Conservation (phyloP, 2,888 invertebrate species). For the Trisateles emortualis region DNA sequence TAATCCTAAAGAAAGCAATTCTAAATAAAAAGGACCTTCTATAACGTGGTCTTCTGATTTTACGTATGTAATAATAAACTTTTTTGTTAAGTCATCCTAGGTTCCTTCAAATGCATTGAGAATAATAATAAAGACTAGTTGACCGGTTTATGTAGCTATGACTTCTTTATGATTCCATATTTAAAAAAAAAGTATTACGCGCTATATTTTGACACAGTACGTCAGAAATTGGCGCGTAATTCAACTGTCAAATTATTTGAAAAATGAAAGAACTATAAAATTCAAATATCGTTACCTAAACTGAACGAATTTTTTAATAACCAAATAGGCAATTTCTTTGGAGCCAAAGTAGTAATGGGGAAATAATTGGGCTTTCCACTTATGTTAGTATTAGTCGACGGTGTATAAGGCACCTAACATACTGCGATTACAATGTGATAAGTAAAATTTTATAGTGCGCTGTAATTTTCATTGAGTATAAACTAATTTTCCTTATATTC, state of each 20-base stretch:
- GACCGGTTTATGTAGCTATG: too few relatives aligned
- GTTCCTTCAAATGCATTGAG: too few relatives aligned
- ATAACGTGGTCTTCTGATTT: too few relatives aligned
- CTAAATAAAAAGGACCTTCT: too few relatives aligned
- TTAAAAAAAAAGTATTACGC: not conserved
- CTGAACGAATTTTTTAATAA: constrained; percentile 61
- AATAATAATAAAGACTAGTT: too few relatives aligned
- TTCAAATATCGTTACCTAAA: constrained; percentile 25
- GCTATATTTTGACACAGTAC: not conserved
- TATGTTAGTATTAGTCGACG: constrained; percentile 54
- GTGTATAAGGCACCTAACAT: constrained; percentile 51
- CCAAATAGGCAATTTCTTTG: constrained; percentile 62
- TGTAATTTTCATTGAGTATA: constrained; percentile 31
- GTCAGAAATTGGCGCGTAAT: constrained; percentile 26
- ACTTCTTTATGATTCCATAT: too few relatives aligned
- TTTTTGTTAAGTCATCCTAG: too few relatives aligned
- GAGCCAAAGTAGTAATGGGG: constrained; percentile 66
- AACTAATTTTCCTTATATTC: not conserved
- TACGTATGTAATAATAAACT: too few relatives aligned
- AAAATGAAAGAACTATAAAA: constrained; percentile 16
- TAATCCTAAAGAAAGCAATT: too few relatives aligned
- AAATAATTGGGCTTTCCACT: constrained; percentile 71
- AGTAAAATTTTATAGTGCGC: constrained; percentile 39
- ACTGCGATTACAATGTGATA: constrained; percentile 53
- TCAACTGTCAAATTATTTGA: constrained; percentile 23